Evolutionary conservation across 2,888 invertebrate genomes (phyloP).

Genomic region (Geophilus truncorum): DNA sequence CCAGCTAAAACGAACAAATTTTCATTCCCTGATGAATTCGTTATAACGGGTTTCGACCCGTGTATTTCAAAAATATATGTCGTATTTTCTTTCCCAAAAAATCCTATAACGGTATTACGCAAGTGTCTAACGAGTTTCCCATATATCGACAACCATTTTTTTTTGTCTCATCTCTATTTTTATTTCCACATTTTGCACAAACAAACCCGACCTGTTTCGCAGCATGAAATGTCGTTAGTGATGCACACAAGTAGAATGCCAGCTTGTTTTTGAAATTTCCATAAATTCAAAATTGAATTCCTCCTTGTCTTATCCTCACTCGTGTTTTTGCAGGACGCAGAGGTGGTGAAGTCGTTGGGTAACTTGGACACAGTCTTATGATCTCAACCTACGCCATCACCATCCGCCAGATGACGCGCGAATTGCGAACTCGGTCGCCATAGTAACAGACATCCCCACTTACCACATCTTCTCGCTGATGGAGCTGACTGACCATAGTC

Average conservation of each 20-base stretch:
- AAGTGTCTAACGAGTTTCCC: no score
- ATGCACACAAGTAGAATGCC: neutral
- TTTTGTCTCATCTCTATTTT: no score
- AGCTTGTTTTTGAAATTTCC: neutral
- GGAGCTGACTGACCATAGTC: neutral
- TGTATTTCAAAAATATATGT: no score
- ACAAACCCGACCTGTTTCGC: neutral
- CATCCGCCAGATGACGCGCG: constrained; percentile 6
- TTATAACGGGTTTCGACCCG: no score
- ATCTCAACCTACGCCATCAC: neutral
- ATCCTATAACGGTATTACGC: no score
- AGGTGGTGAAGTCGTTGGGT: constrained; percentile 29
- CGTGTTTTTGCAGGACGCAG: constrained; percentile 14
- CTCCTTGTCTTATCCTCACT: neutral
- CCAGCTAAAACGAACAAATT: no score
- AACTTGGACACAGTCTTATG: constrained; percentile 32
- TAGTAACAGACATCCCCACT: neutral
- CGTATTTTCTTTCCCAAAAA: no score
- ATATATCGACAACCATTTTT: no score
- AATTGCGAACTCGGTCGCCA: neutral
- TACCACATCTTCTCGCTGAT: neutral
- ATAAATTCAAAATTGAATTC: neutral
- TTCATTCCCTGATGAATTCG: no score
- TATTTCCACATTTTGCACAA: no score
- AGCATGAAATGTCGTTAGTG: neutral